These are phyloP conservation scores for Sporophila hypoxantha DNA, from an alignment of 2,113 vertebrate species.

Conservation along the genomic window DNA sequence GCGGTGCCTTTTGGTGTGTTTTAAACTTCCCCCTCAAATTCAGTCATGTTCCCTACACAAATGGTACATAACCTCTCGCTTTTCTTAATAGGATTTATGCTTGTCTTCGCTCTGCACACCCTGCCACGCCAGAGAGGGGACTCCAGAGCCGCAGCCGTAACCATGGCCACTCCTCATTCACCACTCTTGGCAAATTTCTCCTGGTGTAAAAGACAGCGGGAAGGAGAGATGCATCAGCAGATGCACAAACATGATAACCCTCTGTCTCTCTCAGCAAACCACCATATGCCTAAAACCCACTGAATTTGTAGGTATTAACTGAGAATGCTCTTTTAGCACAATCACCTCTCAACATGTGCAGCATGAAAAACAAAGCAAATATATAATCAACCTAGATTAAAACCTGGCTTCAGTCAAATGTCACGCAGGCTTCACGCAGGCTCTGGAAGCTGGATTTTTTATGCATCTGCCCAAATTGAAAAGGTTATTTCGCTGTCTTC, in stretches of 20 bases:
- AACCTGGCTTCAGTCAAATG: constrained; percentile 32
- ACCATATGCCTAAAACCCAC: background rate
- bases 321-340: background rate
- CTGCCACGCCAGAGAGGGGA: constrained; percentile 33
- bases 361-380: constrained; percentile 13
- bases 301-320: background rate
- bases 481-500: constrained; percentile 72
- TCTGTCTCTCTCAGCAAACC: background rate
- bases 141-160: constrained; percentile 47
- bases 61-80: constrained; percentile 22
- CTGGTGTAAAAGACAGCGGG: background rate
- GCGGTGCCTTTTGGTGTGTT: background rate
- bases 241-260: constrained; percentile 13
- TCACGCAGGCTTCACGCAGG: constrained; percentile 27
- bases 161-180: constrained; percentile 49
- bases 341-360: constrained; percentile 25
- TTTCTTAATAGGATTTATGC: constrained; percentile 66
- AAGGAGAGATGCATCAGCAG: background rate
- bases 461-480: constrained; percentile 70
- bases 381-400: constrained; percentile 25
- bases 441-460: constrained; percentile 51
- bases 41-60: constrained; percentile 14
- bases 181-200: constrained; percentile 33
- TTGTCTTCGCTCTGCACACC: background rate
- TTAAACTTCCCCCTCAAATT: constrained; percentile 29